phyloP scores from a whole-genome alignment of 1,140 invertebrate genomes.

The Linepithema humile region DNA sequence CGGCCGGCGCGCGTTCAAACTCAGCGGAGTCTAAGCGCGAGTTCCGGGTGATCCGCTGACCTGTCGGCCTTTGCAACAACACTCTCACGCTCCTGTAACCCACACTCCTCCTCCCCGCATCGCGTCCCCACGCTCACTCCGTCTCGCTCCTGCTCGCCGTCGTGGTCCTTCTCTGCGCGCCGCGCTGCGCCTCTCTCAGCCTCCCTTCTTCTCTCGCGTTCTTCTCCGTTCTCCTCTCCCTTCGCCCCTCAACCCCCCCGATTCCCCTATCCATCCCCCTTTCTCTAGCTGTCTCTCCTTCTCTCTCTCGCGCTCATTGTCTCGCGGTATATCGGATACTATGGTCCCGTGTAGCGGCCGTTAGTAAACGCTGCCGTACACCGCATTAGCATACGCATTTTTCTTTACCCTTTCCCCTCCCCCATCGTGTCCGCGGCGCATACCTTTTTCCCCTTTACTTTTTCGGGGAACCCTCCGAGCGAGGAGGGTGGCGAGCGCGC shows the following conservation, averaged over 20 bases:
- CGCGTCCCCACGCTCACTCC: slow-evolving; percentile 73
- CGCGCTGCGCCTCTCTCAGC: slow-evolving; percentile 20
- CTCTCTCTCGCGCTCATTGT: slow-evolving; percentile 66
- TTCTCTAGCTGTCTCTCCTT: slow-evolving; percentile 15
- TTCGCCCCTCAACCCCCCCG: slow-evolving; percentile 16
- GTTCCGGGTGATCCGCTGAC: slow-evolving; percentile 85
- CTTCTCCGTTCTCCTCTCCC: neutral
- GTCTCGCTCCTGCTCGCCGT: slow-evolving; percentile 36
- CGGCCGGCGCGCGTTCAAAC: slow-evolving; percentile 79
- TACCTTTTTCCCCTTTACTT: slow-evolving; percentile 62
- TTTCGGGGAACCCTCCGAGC: slow-evolving; percentile 67
- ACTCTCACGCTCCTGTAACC: slow-evolving; percentile 85
- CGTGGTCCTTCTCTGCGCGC: slow-evolving; percentile 51
- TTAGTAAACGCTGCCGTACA: slow-evolving; percentile 70
- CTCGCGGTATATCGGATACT: slow-evolving; percentile 69
- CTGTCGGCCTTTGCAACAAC: slow-evolving; percentile 85
- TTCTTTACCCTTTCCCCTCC: slow-evolving; percentile 44
- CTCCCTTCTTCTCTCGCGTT: slow-evolving; percentile 26
- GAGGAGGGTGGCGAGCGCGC: slow-evolving; percentile 10
- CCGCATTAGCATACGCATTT: slow-evolving; percentile 72
- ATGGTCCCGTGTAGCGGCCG: slow-evolving; percentile 70
- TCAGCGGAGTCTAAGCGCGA: slow-evolving; percentile 83
- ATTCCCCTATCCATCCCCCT: neutral
- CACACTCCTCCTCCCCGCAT: slow-evolving; percentile 82
- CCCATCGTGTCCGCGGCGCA: neutral